Evolutionary conservation across 64 coral and sea anemone genomes (phyloP).

Genomic region (Montipora efflorescens): DNA sequence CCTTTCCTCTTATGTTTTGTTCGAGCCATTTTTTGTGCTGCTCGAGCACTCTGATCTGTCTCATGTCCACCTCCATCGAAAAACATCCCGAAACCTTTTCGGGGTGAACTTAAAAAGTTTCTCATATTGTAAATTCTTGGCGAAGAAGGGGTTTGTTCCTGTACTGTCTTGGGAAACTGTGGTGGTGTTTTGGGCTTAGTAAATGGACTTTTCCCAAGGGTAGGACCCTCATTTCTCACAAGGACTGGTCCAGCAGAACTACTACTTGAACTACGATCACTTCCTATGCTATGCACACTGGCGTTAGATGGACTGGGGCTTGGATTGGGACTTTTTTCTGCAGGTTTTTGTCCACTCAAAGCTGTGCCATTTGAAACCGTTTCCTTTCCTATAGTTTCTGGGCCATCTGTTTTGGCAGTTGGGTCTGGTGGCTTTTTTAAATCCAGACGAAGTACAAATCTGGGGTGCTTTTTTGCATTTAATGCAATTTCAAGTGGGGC

Average conservation of each 20-base stretch:
- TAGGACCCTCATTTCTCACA: slow-evolving; percentile 18
- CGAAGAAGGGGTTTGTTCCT: slow-evolving; percentile 34
- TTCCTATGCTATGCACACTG: slow-evolving; percentile 30
- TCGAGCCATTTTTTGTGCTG: slow-evolving; percentile 62
- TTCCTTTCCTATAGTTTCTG: not conserved
- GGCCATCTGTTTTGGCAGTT: not conserved
- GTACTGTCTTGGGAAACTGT: not conserved
- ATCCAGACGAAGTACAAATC: slow-evolving; percentile 86
- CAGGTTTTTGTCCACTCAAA: not conserved
- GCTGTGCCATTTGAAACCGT: slow-evolving; percentile 26
- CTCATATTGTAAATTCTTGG: slow-evolving; percentile 63
- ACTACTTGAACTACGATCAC: slow-evolving; percentile 30
- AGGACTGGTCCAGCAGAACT: not conserved
- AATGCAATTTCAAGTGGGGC: slow-evolving; percentile 94
- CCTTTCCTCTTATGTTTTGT: slow-evolving; percentile 65
- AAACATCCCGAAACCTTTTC: slow-evolving; percentile 73
- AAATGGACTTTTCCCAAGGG: slow-evolving; percentile 23
- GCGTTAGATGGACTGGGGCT: slow-evolving; percentile 36
- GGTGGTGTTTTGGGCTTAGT: slow-evolving; percentile 40
- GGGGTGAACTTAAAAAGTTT: slow-evolving; percentile 79
- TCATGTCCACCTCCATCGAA: slow-evolving; percentile 72
- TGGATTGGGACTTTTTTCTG: not conserved
- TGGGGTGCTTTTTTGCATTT: slow-evolving; percentile 81
- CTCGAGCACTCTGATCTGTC: slow-evolving; percentile 69
- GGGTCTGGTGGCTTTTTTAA: slow-evolving; percentile 18